Base-by-base conservation (phyloP, 2,888 invertebrate genomes). In the Busseola fusca region DNA sequence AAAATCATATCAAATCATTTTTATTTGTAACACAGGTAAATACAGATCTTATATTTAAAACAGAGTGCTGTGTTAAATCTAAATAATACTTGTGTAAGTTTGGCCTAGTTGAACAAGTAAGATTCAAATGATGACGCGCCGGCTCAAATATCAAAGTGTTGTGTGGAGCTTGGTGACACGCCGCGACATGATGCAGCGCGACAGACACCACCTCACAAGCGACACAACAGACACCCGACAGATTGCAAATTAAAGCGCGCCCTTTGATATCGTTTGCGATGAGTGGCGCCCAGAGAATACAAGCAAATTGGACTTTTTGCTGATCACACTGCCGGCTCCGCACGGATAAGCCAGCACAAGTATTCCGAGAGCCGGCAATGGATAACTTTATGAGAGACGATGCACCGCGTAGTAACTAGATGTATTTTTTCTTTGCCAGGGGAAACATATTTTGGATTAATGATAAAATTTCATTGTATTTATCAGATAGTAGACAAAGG, bases 221-320 rank as follows among this genome's bases (percentile, higher is more conserved):
- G 45, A 48, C 62, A 27, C 25, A n/a, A 10, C 54, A 50, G 48
- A 56, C 27, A 40, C n/a, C 62, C 48, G 69, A 77, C 74, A 74
- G 59, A 73, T 64, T 64, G 80, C 69, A 69, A 77, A 80, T 80
- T 59, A 72, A 63, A 70, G 45, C 59, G n/a, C 59, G 64, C 57
- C 59, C 68, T 81, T 74, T 81, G 76, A 72, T 60, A 63, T 72
- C n/a, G 25, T 62, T 52, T 50, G 37, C 76, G 54, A 69, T 60
- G 69, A 76, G 57, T 50, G 59, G 56, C 66, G 45, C 60, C 72
- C 27, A 34, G 69, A 68, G 72, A 66, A 72, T 75, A 65, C 52
- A 66, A 56, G 58, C 59, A 63, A 78, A 80, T 78, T 80, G 63
- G 40, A 70, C 59, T 64, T 72, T 64, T 75, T 77, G 72, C 65